Evolutionary conservation across 2,113 vertebrate genomes (phyloP).

Genomic region (Regulus satrapa): DNA sequence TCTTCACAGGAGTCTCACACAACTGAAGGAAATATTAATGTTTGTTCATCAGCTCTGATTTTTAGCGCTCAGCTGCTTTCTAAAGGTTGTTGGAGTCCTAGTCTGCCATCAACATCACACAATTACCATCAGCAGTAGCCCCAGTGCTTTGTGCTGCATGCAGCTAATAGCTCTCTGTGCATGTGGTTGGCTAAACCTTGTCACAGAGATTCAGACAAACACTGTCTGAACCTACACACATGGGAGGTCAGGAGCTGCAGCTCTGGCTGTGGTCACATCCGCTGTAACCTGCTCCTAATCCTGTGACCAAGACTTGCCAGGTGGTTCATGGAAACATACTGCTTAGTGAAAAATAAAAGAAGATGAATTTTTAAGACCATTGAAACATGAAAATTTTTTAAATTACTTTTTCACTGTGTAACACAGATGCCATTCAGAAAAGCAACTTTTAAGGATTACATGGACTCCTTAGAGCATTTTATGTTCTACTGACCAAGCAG

Average conservation of each 20-base stretch:
- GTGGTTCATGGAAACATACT: not conserved
- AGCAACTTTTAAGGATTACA: not conserved
- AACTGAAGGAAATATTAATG: constrained; percentile 15
- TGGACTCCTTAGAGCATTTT: not conserved
- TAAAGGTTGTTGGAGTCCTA: not conserved
- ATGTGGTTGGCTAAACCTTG: not conserved
- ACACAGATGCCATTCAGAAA: not conserved
- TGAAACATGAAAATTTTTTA: not conserved
- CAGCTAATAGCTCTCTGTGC: not conserved
- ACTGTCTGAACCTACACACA: not conserved
- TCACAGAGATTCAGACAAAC: not conserved
- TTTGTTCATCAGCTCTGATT: constrained; percentile 7
- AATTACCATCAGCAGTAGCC: not conserved
- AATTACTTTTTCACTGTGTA: not conserved
- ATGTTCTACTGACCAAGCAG: not conserved
- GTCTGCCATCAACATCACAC: not conserved
- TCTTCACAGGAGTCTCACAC: constrained; percentile 12
- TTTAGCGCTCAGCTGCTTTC: not conserved
- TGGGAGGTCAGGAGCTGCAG: not conserved
- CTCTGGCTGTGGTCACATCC: not conserved
- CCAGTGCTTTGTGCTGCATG: not conserved
- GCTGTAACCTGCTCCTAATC: not conserved
- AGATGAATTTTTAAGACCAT: not conserved
- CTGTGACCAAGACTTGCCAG: not conserved
- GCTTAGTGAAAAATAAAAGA: not conserved